Evolutionary conservation across 2,797 vertebrate species (phyloP).

Genomic region (Mareca penelope): DNA sequence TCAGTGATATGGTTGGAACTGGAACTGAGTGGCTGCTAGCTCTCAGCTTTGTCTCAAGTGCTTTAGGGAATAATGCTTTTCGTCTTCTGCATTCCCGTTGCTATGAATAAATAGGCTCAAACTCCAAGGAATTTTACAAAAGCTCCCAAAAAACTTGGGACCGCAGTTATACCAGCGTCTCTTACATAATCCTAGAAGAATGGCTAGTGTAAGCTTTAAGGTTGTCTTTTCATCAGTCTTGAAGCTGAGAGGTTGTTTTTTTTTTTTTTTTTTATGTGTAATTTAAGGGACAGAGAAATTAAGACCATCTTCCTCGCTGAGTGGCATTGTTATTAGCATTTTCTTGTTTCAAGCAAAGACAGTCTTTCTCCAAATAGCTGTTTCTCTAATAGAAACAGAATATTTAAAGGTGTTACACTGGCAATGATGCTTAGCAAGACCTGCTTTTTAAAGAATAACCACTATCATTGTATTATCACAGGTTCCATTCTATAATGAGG

Average conservation of each 20-base stretch:
- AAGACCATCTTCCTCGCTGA: neutral
- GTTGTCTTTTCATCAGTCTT: neutral
- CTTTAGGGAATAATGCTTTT: neutral
- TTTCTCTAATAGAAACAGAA: neutral
- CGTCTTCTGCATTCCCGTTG: neutral
- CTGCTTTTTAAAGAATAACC: neutral
- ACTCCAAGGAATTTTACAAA: slow-evolving; percentile 21
- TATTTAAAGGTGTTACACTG: neutral
- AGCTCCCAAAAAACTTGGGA: neutral
- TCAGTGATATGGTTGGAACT: slow-evolving; percentile 36
- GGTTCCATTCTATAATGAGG: neutral
- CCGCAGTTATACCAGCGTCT: neutral
- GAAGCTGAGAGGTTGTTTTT: neutral
- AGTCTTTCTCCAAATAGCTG: neutral
- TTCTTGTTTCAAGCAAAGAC: neutral
- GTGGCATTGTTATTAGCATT: accelerated
- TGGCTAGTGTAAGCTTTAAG: neutral
- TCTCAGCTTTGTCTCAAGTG: slow-evolving; percentile 3
- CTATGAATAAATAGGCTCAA: slow-evolving; percentile 17
- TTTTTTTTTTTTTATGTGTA: neutral
- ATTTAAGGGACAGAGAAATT: neutral
- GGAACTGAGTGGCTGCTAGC: neutral
- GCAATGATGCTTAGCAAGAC: neutral
- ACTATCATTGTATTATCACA: neutral
- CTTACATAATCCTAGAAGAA: neutral